Base-by-base conservation (phyloP, 2,113 vertebrate species). In the Phrynocephalus versicolor region DNA sequence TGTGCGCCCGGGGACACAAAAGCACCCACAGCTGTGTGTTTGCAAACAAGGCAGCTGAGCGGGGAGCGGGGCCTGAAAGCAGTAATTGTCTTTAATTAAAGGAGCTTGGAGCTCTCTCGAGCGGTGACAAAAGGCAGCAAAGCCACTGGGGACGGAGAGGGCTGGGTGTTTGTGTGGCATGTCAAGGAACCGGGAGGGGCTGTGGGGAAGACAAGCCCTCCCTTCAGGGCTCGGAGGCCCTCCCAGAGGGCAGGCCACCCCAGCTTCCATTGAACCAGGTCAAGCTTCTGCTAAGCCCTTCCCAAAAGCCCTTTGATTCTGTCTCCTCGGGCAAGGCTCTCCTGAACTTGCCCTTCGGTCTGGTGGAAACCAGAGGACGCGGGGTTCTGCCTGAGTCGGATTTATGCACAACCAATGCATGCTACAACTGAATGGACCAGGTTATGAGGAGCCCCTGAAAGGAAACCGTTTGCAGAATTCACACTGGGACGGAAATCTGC, bases 31-130 rank as follows among this genome's bases (percentile, higher is more conserved):
- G 96, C 96, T 97, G 96, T 93, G 96, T 97, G 96, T 97, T 97
- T 97, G 96, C 96, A 97, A 97, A 97, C 96, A 97, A 94, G 93
- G 91, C 94, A 94, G 95, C 94, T 88, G 94, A 96, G 96, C 96
- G 94, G 95, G 95, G 96, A 95, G 95, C 95, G 94, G n/a, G 95
- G 95, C 92, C 96, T 97, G 96, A 96, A 97, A 97, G 96, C 96
- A 96, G 95, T 97, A 97, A 97, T 97, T 97, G 96, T 96, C 96
- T 97, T 96, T 97, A 97, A 97, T 97, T 97, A 97, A 96, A 96
- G 95, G 95, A 95, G 96, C 94, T 95, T 95, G 96, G 96, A 96
- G 96, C 96, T 94, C 95, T 95, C 87, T 86, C 92, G 92, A 92
- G 96, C 95, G 93, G 93, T 92, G 93, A 96, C 95, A 96, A 96